phyloP scores from a whole-genome alignment of 2,888 invertebrate genomes.

The Cantharis rufa region DNA sequence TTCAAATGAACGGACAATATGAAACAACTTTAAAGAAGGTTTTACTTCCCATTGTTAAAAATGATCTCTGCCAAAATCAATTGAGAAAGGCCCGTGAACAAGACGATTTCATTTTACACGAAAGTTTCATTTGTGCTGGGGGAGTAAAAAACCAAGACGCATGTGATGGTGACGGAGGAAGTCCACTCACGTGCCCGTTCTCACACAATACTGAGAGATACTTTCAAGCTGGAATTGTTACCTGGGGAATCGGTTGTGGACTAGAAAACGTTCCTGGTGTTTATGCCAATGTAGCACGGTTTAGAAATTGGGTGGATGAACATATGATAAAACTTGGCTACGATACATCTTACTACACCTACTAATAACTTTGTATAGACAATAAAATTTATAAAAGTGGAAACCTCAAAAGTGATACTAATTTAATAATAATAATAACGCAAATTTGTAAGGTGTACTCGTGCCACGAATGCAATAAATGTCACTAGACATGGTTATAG shows the following conservation, averaged over 20 bases:
- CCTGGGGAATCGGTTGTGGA: not conserved
- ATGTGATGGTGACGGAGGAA: slow-evolving; percentile 78
- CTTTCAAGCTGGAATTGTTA: not conserved
- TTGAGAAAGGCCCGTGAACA: slow-evolving; percentile 72
- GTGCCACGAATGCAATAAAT: too few species aligned
- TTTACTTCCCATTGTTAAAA: slow-evolving; percentile 68
- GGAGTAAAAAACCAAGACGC: slow-evolving; percentile 68
- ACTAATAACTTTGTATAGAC: not conserved
- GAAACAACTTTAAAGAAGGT: slow-evolving; percentile 67
- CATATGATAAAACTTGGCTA: slow-evolving; percentile 50
- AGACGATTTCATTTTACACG: slow-evolving; percentile 65
- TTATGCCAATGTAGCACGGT: not conserved
- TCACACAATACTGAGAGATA: slow-evolving; percentile 44
- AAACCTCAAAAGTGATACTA: too few species aligned
- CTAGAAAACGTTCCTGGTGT: not conserved
- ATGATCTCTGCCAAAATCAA: slow-evolving; percentile 49
- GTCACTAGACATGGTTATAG: too few species aligned
- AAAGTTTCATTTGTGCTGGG: slow-evolving; percentile 59
- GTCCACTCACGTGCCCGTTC: slow-evolving; percentile 76
- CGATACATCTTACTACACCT: not conserved
- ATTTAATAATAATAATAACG: too few species aligned
- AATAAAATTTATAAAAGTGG: not conserved
- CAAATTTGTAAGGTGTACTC: too few species aligned
- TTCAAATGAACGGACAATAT: slow-evolving; percentile 59
- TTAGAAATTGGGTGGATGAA: slow-evolving; percentile 19